Conservation (phyloP, 2,113 vertebrate genomes). For the Electrona antarctica region DNA sequence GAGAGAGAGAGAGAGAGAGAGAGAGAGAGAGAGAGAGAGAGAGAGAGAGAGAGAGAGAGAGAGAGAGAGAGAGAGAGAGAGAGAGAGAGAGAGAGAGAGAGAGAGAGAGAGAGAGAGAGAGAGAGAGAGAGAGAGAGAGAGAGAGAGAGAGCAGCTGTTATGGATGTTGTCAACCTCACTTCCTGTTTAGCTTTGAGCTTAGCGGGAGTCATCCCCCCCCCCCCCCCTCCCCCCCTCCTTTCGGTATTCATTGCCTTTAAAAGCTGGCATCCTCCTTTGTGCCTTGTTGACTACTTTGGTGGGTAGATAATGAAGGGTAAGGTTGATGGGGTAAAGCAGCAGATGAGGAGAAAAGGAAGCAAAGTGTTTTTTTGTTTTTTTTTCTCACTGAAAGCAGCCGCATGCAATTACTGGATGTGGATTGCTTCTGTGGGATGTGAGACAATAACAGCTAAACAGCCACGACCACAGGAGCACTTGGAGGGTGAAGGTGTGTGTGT, state of each 20-base stretch:
- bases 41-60: too few relatives aligned
- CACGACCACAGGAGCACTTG: too few relatives aligned
- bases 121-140: neutral
- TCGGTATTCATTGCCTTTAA: slow-evolving; percentile 1
- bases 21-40: neutral
- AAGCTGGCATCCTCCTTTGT: slow-evolving; percentile 16
- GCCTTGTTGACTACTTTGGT: slow-evolving; percentile 26
- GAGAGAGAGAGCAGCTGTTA: too few relatives aligned
- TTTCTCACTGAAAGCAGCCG: neutral
- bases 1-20: too few relatives aligned
- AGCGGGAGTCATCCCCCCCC: too few relatives aligned
- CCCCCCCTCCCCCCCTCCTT: neutral
- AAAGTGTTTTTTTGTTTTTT: neutral
- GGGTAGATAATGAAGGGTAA: slow-evolving; percentile 36
- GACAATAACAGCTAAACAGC: too few relatives aligned
- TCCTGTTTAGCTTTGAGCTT: too few relatives aligned
- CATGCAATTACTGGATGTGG: slow-evolving; percentile 35
- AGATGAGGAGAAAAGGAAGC: slow-evolving; percentile 21
- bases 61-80: too few relatives aligned
- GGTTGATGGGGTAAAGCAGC: slow-evolving; percentile 11
- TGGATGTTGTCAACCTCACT: too few relatives aligned
- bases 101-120: neutral
- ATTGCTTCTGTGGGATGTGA: neutral
- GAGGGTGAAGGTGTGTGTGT: too few relatives aligned
- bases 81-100: too few relatives aligned